Conservation (phyloP, 2,113 vertebrate genomes). For the Albula goreensis region DNA sequence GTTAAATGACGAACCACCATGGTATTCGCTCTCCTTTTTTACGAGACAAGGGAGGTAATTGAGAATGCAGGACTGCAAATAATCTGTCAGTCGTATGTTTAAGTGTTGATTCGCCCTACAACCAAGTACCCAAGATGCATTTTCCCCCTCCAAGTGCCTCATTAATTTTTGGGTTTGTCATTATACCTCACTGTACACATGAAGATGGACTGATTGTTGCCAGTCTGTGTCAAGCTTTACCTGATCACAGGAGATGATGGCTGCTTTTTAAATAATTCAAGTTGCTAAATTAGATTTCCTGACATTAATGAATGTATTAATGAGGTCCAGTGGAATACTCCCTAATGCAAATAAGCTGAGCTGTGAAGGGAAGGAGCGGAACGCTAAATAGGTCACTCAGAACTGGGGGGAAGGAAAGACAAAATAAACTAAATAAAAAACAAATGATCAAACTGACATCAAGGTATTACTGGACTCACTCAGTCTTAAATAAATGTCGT, state of each 20-base stretch:
- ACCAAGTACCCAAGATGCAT: background rate
- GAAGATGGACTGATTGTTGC: background rate
- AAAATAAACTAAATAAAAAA: slow-evolving; percentile 29
- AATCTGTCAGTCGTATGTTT: background rate
- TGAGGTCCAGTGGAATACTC: slow-evolving; percentile 54
- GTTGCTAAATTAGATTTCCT: slow-evolving; percentile 54
- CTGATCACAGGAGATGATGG: slow-evolving; percentile 43
- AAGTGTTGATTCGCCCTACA: background rate
- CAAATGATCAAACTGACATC: slow-evolving; percentile 41
- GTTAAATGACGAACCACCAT: background rate
- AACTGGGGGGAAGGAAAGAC: slow-evolving; percentile 30
- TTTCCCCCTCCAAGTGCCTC: background rate
- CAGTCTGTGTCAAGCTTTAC: slow-evolving; percentile 13
- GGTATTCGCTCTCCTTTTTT: background rate
- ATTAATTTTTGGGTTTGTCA: background rate
- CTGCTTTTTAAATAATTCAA: slow-evolving; percentile 54
- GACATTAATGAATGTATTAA: slow-evolving; percentile 60
- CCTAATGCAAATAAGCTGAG: slow-evolving; percentile 48
- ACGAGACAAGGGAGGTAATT: background rate
- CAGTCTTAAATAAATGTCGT: no score
- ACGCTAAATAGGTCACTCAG: slow-evolving; percentile 50
- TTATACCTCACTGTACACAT: background rate
- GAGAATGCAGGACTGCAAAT: background rate
- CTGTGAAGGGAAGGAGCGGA: slow-evolving; percentile 32
- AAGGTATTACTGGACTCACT: background rate